Evolutionary conservation across 2,797 vertebrate genomes (phyloP).

Genomic region (Percopsis omiscomaycus): DNA sequence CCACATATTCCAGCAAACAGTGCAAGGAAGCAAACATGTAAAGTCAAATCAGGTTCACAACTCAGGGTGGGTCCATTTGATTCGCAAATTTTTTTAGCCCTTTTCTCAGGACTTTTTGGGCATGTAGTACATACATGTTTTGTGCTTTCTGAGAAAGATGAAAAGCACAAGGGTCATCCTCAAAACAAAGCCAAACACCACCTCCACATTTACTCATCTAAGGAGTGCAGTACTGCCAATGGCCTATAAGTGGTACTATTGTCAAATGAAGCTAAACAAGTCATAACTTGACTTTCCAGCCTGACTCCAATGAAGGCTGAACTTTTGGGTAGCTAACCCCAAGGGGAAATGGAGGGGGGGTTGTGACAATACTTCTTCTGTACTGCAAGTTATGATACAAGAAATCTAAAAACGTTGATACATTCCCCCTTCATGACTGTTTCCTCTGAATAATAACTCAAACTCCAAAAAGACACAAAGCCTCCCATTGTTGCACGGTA

Average conservation of each 20-base stretch:
- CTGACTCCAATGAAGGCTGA: constrained; percentile 2
- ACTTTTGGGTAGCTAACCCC: constrained; percentile 3
- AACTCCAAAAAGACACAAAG: constrained; percentile 50
- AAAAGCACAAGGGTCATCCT: too few species aligned
- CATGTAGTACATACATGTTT: too few species aligned
- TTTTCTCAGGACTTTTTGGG: too few species aligned
- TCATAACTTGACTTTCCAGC: too few species aligned
- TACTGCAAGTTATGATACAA: constrained; percentile 29
- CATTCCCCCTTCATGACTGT: constrained; percentile 34
- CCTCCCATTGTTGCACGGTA: constrained; percentile 53
- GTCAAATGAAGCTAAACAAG: constrained; percentile 34
- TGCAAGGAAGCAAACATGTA: too few species aligned
- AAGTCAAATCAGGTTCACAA: too few species aligned
- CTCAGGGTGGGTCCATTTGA: too few species aligned
- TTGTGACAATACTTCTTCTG: constrained; percentile 36
- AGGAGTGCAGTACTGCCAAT: constrained; percentile 34
- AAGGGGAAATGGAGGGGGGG: constrained; percentile 5
- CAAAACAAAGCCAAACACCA: not conserved
- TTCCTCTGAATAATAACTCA: constrained; percentile 58
- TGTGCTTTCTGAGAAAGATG: too few species aligned
- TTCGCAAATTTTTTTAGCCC: too few species aligned
- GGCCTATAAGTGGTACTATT: constrained; percentile 64
- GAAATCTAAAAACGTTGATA: constrained; percentile 40
- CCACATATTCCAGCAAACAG: too few species aligned
- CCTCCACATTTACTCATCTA: not conserved